phyloP scores from a whole-genome alignment of 2,888 invertebrate species.

The Erebia epiphron region DNA sequence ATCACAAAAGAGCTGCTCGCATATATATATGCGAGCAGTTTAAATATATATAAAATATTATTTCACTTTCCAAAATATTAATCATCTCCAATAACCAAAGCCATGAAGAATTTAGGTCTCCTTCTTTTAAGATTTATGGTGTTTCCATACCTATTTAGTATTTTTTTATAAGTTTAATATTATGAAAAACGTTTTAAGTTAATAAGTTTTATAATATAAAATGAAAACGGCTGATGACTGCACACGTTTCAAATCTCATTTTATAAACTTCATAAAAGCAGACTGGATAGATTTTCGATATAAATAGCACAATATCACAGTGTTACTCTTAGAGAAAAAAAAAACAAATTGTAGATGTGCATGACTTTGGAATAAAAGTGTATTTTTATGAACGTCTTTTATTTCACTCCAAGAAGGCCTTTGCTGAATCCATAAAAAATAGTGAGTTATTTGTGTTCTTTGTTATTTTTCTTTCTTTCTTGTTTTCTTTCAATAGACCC shows the following conservation, averaged over 20 bases:
- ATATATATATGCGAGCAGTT: no score
- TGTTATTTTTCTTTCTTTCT: slow-evolving; percentile 13
- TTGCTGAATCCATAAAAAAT: slow-evolving; percentile 22
- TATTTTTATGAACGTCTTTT: slow-evolving; percentile 66
- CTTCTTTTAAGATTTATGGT: no score
- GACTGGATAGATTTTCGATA: slow-evolving; percentile 56
- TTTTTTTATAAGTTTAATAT: no score
- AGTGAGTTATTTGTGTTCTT: slow-evolving; percentile 10
- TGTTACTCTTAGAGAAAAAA: slow-evolving; percentile 61
- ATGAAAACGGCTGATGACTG: slow-evolving; percentile 30
- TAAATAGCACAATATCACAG: slow-evolving; percentile 69
- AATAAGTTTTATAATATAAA: slow-evolving; percentile 5
- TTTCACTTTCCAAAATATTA: no score
- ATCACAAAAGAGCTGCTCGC: no score
- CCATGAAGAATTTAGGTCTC: no score
- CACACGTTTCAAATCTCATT: slow-evolving; percentile 15
- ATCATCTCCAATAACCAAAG: no score
- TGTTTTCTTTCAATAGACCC: slow-evolving; percentile 13
- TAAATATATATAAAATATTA: no score
- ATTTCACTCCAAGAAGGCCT: slow-evolving; percentile 40
- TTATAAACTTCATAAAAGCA: slow-evolving; percentile 42
- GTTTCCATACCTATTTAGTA: no score
- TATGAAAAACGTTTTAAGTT: background rate
- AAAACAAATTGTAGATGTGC: slow-evolving; percentile 75
- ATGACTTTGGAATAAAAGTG: slow-evolving; percentile 77